Conservation (phyloP, 2,888 invertebrate genomes). For the Marasmarcha lunaedactyla region DNA sequence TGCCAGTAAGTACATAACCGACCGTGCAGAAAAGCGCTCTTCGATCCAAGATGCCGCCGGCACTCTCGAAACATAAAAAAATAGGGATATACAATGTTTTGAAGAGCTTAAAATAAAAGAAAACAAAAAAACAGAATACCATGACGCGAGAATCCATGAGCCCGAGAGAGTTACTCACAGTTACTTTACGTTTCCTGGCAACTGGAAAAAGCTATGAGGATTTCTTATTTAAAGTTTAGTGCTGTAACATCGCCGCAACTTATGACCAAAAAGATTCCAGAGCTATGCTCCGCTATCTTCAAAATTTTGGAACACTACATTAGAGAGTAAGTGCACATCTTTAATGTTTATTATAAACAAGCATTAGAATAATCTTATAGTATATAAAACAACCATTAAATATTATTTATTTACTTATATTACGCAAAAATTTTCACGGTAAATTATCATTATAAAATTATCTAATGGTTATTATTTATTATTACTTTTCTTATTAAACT, state of each 20-base stretch:
- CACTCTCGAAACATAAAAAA: too few relatives aligned
- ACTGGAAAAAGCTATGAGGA: conserved; percentile 14
- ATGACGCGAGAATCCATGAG: conserved; percentile 11
- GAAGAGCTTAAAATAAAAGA: too few relatives aligned
- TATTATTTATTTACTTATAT: conserved; percentile 6
- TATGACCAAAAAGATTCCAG: conserved; percentile 12
- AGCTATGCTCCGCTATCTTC: conserved; percentile 12
- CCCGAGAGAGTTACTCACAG: conserved; percentile 12
- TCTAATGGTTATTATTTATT: too few relatives aligned
- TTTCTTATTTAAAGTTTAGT: conserved; percentile 13
- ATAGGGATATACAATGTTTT: too few relatives aligned
- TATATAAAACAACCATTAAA: conserved; percentile 6
- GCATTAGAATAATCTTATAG: conserved; percentile 3
- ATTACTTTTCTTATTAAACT: not conserved
- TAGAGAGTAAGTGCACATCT: too few relatives aligned
- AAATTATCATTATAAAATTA: too few relatives aligned
- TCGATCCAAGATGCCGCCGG: too few relatives aligned
- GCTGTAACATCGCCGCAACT: conserved; percentile 13
- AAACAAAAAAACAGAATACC: conserved; percentile 6
- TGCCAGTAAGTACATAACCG: too few relatives aligned
- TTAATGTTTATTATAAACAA: too few relatives aligned
- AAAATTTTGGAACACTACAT: conserved; percentile 6
- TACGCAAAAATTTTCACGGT: not conserved
- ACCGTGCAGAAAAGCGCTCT: too few relatives aligned
- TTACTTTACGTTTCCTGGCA: conserved; percentile 13